Evolutionary conservation across 2,797 vertebrate genomes (phyloP), one percentile per base, ranked within the genome.

Genomic region (Bradypodion ventrale): DNA sequence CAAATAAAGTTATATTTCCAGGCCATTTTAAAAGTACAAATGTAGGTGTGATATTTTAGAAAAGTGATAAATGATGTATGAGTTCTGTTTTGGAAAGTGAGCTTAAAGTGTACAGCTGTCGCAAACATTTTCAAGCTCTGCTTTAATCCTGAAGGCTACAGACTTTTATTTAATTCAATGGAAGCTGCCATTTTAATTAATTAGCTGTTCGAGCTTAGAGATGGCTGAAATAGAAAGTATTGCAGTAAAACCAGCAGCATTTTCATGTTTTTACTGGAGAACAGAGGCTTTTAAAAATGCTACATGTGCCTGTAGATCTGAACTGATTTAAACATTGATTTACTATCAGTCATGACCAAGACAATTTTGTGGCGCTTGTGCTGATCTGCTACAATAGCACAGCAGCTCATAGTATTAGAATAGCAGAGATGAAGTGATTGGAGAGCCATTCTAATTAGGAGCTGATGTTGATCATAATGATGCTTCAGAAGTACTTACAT

Each of bases 161-260:
- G 15, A 8, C 46, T 77, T 77, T 37, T 68, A n/a, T 25, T 63
- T 27, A 62, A 84, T 73, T 78, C 68, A 60, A 29, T 23, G 46
- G 68, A 80, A 80, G 62, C 78, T 75, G 62, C 32, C 15, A 66
- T 68, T 75, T 80, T 80, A 85, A 85, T 80, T 66, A 75, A 68
- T 85, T 80, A 68, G 72, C 70, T 80, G 83, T 23, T 85, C 29
- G 9, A 21, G 35, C 49, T 85, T 75, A 63, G 63, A 75, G 27
- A 42, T 68, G 35, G 83, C 8, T 75, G 29, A 68, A 85, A 35
- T 68, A 5, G 63, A 78, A 40, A 78, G 25, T 32, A 68, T 35
- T 27, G 68, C 63, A 59, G 8, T 80, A 85, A 66, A 66, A 12
- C 15, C 44, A 49, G n/a, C 46, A 59, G 13, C 7, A 29, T 73